A percentile compares a stretch with the other conserved stretches of the same genome.
Evolutionary conservation across 2,113 vertebrate species (phyloP).

Genomic region (Cyphomyrus discorhynchus): DNA sequence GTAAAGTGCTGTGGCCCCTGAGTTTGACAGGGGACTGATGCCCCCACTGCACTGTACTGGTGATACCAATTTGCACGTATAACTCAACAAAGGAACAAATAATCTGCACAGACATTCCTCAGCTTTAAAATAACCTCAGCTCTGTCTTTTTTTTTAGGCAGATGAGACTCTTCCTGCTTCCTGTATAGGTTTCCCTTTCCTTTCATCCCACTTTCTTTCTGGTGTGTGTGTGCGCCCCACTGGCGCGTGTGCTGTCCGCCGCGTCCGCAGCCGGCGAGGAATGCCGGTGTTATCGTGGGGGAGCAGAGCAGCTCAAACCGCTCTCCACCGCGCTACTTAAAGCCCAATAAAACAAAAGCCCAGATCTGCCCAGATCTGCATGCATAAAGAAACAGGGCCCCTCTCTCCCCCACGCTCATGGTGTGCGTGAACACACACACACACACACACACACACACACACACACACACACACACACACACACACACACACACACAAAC

Average conservation of each 20-base stretch:
- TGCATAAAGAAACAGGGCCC: slow-evolving; percentile 41
- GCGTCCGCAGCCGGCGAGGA: background rate
- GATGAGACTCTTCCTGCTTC: background rate
- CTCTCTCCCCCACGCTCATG: too few species aligned
- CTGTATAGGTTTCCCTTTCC: background rate
- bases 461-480: too few species aligned
- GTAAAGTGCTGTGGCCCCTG: background rate
- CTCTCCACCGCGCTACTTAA: slow-evolving; percentile 27
- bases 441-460: too few species aligned
- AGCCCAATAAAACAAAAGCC: slow-evolving; percentile 38
- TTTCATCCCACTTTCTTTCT: slow-evolving; percentile 8
- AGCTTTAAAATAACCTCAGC: background rate
- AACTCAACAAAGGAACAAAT: background rate
- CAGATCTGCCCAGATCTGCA: slow-evolving; percentile 37
- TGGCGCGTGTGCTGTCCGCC: slow-evolving; percentile 11
- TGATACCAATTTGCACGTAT: background rate
- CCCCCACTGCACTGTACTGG: background rate
- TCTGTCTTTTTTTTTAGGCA: background rate
- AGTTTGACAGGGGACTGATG: background rate
- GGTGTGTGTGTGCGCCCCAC: background rate
- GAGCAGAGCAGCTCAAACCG: slow-evolving; percentile 29
- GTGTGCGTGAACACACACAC: too few species aligned
- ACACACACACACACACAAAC: too few species aligned
- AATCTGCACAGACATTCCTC: background rate
- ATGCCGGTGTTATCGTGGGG: slow-evolving; percentile 33